Evolutionary conservation across 2,113 vertebrate species (phyloP).

Genomic region (Odontesthes bonariensis): DNA sequence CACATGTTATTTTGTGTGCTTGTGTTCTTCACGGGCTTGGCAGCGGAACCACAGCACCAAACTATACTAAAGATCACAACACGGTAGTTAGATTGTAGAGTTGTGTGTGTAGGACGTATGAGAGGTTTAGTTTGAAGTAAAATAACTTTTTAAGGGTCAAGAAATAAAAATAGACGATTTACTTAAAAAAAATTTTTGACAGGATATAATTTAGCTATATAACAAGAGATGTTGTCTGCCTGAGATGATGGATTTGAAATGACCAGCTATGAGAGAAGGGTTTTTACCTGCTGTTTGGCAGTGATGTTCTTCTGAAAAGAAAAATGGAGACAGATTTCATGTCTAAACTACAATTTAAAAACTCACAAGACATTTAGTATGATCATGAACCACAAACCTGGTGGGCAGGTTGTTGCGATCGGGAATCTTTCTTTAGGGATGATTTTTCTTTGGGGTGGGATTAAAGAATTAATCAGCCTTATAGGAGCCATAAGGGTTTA

Average conservation of each 20-base stretch:
- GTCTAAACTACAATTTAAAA: too few relatives aligned
- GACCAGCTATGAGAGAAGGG: slow-evolving; percentile 25
- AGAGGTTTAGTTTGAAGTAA: slow-evolving; percentile 12
- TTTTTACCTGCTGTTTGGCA: background rate
- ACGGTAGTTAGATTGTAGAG: too few relatives aligned
- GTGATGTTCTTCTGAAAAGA: slow-evolving; percentile 2
- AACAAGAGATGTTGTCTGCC: slow-evolving; percentile 19
- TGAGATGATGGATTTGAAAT: slow-evolving; percentile 22
- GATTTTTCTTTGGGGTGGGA: slow-evolving; percentile 28
- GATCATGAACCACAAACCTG: too few relatives aligned
- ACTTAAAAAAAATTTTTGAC: too few relatives aligned
- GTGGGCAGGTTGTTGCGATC: too few relatives aligned
- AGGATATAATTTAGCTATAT: slow-evolving; percentile 5
- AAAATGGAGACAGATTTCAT: background rate
- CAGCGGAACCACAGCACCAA: too few relatives aligned
- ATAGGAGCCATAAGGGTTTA: slow-evolving; percentile 29
- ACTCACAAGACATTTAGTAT: too few relatives aligned
- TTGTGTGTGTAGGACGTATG: background rate
- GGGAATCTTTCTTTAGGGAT: too few relatives aligned
- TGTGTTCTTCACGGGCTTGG: too few relatives aligned
- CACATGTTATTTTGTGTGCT: too few relatives aligned
- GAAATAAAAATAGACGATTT: background rate
- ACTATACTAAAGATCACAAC: too few relatives aligned
- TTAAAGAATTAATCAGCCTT: slow-evolving; percentile 1
- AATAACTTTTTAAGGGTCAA: background rate